Base-by-base conservation (phyloP, 2,888 invertebrate species). In the Orthosia cruda region DNA sequence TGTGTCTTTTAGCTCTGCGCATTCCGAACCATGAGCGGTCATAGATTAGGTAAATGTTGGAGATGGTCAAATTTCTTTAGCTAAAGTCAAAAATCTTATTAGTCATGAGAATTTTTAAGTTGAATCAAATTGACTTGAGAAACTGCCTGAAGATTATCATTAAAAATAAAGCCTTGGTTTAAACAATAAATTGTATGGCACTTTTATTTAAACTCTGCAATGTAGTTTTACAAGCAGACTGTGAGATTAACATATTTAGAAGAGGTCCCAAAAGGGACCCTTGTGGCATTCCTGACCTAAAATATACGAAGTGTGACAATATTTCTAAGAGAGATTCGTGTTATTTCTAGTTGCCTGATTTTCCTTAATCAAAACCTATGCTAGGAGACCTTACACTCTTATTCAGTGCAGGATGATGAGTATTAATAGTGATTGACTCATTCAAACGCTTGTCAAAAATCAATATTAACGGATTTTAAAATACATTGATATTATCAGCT, bases 1-100 rank as follows among this genome's bases (percentile, higher is more conserved):
- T 95, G 94, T 94, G 94, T 93, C 93, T 93, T 94, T 94, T 94
- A 92, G 92, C 92, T 91, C 91, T 87, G 91, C 92, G 92, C 95
- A 95, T 95, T 95, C 95, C 95, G 91, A 89, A 89, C 91, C 91
- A 89, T 90, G 90, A 88, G 86, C 88, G 75, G 85, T 13, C 93
- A 93, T 81, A 93, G 93, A 94, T 49, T 87, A 87, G 49, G 45
- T 49, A 18, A 18, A 59, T 63, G 26, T 9, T 58, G 55, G 45
- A 83, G 86, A 81, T 32, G 40, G 47, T 16, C 15, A 45, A 13
- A 11, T 55, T 47, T 52, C 15, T 23, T 47, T 4, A 23, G 13
- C 0, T 13, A 4, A 47, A 32, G 32, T 20, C 0, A 23, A 47
- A 49, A 15, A 2, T 45, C 4, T 7, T 23, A 47, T 23, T 0